phyloP scores from a whole-genome alignment of 2,797 vertebrate species.

The Anolis apletophallus region DNA sequence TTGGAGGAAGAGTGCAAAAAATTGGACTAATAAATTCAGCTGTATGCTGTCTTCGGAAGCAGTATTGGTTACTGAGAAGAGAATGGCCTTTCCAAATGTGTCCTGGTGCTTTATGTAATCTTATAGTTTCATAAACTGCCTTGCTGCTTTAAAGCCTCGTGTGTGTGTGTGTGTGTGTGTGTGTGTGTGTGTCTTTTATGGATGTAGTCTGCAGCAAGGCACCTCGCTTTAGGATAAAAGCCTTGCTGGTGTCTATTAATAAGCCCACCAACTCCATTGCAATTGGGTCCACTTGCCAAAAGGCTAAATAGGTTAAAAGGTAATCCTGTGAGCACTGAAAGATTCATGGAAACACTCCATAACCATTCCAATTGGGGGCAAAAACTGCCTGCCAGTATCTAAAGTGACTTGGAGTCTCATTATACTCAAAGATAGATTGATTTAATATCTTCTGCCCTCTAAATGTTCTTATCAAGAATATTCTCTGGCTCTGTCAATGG shows the following conservation, averaged over 20 bases:
- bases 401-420: conserved; percentile 59
- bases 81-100: conserved; percentile 8
- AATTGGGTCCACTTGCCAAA: conserved; percentile 36
- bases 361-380: conserved; percentile 47
- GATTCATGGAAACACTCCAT: conserved; percentile 56
- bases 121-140: neutral
- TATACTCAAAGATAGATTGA: conserved; percentile 65
- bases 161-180: neutral
- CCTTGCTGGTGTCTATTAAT: neutral
- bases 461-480: conserved; percentile 64
- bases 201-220: neutral
- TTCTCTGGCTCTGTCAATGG: conserved; percentile 51
- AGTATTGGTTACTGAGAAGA: neutral
- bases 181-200: neutral
- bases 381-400: conserved; percentile 50
- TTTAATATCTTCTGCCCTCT: conserved; percentile 59
- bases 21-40: conserved; percentile 41
- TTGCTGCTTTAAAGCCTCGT: neutral
- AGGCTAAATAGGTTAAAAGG: conserved; percentile 47
- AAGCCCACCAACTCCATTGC: conserved; percentile 28
- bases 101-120: conserved; percentile 22
- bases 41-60: neutral
- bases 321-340: conserved; percentile 47
- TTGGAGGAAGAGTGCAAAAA: neutral
- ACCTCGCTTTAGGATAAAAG: conserved; percentile 29